phyloP scores from a whole-genome alignment of 2,797 vertebrate species.

The Tapera naevia region DNA sequence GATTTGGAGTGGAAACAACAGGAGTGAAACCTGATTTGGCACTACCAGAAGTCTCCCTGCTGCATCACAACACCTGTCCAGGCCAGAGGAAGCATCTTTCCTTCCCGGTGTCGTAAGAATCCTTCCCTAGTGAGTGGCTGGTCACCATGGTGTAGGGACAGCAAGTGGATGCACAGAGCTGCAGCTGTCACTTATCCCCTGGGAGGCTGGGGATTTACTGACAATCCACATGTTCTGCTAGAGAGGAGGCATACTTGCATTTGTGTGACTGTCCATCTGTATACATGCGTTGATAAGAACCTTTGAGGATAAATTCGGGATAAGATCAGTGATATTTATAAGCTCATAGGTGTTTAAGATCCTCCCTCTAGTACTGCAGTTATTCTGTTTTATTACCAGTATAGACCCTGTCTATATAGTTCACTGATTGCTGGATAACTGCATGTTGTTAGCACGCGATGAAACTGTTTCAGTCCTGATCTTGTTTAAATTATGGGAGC shows the following conservation, averaged over 20 bases:
- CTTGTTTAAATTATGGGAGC: not conserved
- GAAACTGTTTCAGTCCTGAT: not conserved
- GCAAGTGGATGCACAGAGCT: not conserved
- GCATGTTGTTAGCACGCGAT: not conserved
- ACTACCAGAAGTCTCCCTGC: not conserved
- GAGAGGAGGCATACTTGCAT: not conserved
- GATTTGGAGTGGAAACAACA: not conserved
- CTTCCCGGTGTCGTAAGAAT: accelerated
- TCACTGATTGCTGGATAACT: not conserved
- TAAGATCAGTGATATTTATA: not conserved
- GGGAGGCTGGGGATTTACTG: not conserved
- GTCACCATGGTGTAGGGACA: accelerated
- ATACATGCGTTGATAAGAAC: not conserved
- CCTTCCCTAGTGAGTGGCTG: not conserved
- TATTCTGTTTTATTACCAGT: not conserved
- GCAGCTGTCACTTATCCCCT: not conserved
- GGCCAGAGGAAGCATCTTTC: not conserved
- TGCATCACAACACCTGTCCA: too few relatives aligned
- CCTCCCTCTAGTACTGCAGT: not conserved
- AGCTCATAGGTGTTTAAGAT: not conserved
- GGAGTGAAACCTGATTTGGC: not conserved
- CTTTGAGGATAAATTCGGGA: not conserved
- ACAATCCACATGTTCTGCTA: accelerated
- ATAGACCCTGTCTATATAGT: not conserved
- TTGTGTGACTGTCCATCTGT: not conserved